phyloP scores from a whole-genome alignment of 2,888 invertebrate genomes.

The Syrphus vitripennis region DNA sequence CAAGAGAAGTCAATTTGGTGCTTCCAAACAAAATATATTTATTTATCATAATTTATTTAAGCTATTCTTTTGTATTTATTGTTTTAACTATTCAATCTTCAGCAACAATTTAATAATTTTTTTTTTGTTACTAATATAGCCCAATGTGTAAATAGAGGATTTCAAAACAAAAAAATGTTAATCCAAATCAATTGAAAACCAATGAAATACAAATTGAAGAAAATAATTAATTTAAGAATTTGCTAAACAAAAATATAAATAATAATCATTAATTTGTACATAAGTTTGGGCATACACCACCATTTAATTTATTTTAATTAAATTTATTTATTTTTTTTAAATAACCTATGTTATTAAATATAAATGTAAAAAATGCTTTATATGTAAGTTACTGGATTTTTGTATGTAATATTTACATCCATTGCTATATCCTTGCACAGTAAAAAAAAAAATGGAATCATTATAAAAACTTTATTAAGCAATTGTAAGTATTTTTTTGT shows the following conservation, averaged over 20 bases:
- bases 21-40: not conserved
- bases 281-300: conserved; percentile 33
- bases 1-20: not conserved
- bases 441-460: conserved; percentile 17
- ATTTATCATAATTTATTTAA: not conserved
- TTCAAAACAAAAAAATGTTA: not conserved
- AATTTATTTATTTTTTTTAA: not conserved
- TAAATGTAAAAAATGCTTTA: conserved; percentile 15
- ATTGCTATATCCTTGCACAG: conserved; percentile 48
- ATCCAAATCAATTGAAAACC: conserved; percentile 14
- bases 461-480: conserved; percentile 25
- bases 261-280: conserved; percentile 28
- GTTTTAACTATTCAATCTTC: not conserved
- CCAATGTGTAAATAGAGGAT: conserved; percentile 50
- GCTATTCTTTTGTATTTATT: not conserved
- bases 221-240: conserved; percentile 3
- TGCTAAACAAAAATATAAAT: conserved; percentile 7
- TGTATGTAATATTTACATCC: conserved; percentile 67
- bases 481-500: conserved; percentile 43
- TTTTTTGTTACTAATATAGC: conserved; percentile 11
- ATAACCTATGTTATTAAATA: conserved; percentile 11
- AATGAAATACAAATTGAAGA: not conserved
- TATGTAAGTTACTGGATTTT: conserved; percentile 34
- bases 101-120: not conserved
- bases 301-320: not conserved